phyloP scores from a whole-genome alignment of 2,113 vertebrate species.

The Equus quagga region DNA sequence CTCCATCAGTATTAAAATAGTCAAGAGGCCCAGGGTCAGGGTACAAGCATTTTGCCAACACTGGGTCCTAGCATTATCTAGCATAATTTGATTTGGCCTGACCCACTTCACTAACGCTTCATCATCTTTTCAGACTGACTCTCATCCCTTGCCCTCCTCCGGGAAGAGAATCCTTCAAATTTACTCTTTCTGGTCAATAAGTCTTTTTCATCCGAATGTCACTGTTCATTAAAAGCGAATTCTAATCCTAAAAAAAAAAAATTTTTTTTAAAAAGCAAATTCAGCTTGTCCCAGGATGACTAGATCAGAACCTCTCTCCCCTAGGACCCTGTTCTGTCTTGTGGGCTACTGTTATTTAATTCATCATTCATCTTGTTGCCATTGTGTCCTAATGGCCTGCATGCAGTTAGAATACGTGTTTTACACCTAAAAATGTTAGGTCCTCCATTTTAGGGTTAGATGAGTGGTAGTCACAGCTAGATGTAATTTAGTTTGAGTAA shows the following conservation, averaged over 20 bases:
- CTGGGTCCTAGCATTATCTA: not conserved
- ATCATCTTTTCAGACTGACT: not conserved
- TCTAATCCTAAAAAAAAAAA: not conserved
- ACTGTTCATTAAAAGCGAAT: not conserved
- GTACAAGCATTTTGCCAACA: not conserved
- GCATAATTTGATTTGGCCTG: not conserved
- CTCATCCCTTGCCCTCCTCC: not conserved
- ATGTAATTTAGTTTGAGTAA: not conserved
- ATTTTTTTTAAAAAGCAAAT: not conserved
- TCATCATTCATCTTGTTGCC: not conserved
- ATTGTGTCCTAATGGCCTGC: not conserved
- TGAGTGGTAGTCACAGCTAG: not conserved
- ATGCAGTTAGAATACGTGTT: not conserved
- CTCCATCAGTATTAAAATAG: not conserved
- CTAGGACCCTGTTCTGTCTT: not conserved
- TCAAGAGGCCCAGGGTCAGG: not conserved
- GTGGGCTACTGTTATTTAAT: not conserved
- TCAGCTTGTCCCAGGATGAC: not conserved
- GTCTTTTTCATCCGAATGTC: not conserved
- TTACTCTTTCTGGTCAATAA: not conserved
- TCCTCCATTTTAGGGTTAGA: not conserved
- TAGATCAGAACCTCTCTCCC: not conserved
- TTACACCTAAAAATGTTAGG: not conserved
- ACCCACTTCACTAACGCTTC: not conserved
- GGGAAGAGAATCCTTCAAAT: not conserved